Base-by-base conservation (phyloP, 2,113 vertebrate species). In the Alosa alosa region DNA sequence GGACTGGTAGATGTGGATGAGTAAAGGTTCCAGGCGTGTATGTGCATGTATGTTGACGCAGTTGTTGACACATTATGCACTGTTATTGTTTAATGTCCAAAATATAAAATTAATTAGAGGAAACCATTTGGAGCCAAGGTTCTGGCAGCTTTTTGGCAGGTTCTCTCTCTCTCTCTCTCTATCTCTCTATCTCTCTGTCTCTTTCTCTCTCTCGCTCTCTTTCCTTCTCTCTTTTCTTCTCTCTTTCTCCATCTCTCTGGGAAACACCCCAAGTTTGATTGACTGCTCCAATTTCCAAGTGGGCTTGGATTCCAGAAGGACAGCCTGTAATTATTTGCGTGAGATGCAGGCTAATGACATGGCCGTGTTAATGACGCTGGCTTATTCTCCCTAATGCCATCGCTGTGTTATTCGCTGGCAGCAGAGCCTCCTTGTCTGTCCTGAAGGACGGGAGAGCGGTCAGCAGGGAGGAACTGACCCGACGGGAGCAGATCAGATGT, bases 11-110 rank as follows among this genome's bases (percentile, higher is more conserved):
- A 31, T 15, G 8, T 36, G 3, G 9, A 36, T 72, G 25, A 3
- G 25, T 31, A 11, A 11, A 13, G 64, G 64, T 3, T 25, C n/a
- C 9, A 72, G 64, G 4, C 64, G 11, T 72, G 64, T 36, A 11
- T 36, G 64, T 31, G 64, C 64, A 25, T 36, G 94, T 91, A 50
- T 75, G 83, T 50, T n/a, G 57, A 64, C 55, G 87, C 18, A 72
- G 25, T 36, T 72, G 64, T 72, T 72, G 64, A 72, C 64, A 72
- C 64, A 72, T 72, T 36, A 72, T 72, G 64, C n/a, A 11, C 25
- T 72, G n/a, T 72, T 72, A 36, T 36, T 72, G 25, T 72, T 72
- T 72, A 72, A 72, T 25, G 64, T 31, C 25, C 2, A 72, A 72
- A 25, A 36, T 31, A 72, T 25, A 72, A 72, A 72, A 72, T 72